Percentiles rank a stretch among this genome's conserved stretches.
Conservation (phyloP, 2,888 invertebrate genomes). For the Ferrisia virgata region DNA sequence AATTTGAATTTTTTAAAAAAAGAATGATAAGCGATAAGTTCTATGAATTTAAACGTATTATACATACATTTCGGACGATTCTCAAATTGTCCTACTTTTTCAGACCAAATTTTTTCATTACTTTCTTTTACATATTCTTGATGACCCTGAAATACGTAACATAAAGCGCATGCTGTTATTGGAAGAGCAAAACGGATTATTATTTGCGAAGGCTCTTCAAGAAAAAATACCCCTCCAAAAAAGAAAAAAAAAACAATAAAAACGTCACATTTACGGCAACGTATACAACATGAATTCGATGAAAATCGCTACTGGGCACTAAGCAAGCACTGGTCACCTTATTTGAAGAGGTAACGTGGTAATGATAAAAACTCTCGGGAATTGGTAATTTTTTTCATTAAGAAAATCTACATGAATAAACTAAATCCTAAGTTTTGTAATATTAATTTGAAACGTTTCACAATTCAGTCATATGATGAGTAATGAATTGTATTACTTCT, state of each 20-base stretch:
- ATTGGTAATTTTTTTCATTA: neutral
- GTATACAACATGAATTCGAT: neutral
- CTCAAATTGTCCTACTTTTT: slow-evolving; percentile 81
- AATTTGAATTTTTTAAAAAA: neutral
- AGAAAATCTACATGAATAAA: neutral
- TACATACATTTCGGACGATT: slow-evolving; percentile 85
- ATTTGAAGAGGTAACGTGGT: neutral
- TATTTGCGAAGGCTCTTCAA: neutral
- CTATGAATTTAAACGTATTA: neutral
- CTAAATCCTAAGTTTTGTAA: neutral
- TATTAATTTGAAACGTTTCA: neutral
- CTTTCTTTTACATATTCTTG: slow-evolving; percentile 78
- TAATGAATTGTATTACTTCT: neutral
- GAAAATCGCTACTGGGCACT: neutral
- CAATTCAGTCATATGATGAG: neutral
- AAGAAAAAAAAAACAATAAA: neutral
- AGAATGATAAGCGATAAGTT: neutral
- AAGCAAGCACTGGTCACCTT: neutral
- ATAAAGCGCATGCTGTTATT: slow-evolving; percentile 46
- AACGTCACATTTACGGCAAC: neutral
- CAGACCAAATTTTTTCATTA: slow-evolving; percentile 82
- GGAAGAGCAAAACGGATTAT: slow-evolving; percentile 38
- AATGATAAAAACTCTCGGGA: neutral
- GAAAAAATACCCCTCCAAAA: no score
- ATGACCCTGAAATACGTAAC: slow-evolving; percentile 66